phyloP scores from a whole-genome alignment of 2,888 invertebrate species.

The Brassicogethes aeneus region DNA sequence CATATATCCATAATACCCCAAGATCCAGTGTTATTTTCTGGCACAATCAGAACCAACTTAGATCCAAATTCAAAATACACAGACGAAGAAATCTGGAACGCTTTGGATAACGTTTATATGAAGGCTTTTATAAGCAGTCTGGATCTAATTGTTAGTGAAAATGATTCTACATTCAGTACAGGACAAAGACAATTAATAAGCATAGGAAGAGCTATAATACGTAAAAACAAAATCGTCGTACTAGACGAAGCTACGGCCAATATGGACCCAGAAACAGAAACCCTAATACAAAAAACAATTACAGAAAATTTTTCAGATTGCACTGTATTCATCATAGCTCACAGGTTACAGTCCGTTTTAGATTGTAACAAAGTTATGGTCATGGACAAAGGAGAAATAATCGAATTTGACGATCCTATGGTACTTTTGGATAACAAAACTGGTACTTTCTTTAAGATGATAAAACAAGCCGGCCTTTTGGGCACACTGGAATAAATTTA shows the following conservation, averaged over 20 bases:
- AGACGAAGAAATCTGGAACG: constrained; percentile 29
- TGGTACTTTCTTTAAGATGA: constrained; percentile 23
- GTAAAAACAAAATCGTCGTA: constrained; percentile 44
- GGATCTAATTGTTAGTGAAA: constrained; percentile 21
- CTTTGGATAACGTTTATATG: constrained; percentile 34
- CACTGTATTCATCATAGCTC: constrained; percentile 45
- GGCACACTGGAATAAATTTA: neutral
- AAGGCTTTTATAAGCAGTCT: constrained; percentile 30
- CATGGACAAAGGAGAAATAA: constrained; percentile 42
- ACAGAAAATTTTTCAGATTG: constrained; percentile 43
- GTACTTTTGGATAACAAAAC: constrained; percentile 20
- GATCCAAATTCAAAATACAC: constrained; percentile 25
- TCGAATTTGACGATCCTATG: constrained; percentile 25
- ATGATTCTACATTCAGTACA: constrained; percentile 22
- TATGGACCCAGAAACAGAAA: constrained; percentile 47
- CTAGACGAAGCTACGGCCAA: constrained; percentile 51
- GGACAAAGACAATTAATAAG: constrained; percentile 50
- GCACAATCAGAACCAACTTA: constrained; percentile 43
- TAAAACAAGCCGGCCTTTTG: constrained; percentile 10
- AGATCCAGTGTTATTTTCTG: constrained; percentile 45
- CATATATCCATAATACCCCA: constrained; percentile 46
- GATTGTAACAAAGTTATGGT: constrained; percentile 48
- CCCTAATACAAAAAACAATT: constrained; percentile 46
- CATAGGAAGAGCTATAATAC: constrained; percentile 46
- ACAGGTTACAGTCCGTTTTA: constrained; percentile 45